Conservation (phyloP, 2,797 vertebrate species). For the Enteromius fasciolatus region DNA sequence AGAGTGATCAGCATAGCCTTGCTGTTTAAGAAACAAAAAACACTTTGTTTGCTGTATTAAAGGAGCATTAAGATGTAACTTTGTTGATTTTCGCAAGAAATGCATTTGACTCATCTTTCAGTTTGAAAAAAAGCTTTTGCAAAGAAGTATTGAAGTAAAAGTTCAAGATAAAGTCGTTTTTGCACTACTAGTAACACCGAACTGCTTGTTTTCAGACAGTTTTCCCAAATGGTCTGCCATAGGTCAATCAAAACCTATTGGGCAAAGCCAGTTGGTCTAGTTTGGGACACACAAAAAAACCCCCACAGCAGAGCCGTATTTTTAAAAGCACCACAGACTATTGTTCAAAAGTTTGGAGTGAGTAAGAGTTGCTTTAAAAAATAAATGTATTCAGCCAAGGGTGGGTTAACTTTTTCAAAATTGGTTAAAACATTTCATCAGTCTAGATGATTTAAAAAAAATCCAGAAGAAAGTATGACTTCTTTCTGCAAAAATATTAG, state of each 20-base stretch:
- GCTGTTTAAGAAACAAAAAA: slow-evolving; percentile 16
- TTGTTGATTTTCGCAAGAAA: neutral
- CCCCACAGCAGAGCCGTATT: neutral
- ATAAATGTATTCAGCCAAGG: neutral
- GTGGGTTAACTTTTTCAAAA: neutral
- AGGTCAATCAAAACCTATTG: neutral
- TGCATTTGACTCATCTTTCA: neutral
- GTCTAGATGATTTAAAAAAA: too few relatives aligned
- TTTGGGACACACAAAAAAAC: neutral
- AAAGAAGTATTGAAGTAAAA: neutral
- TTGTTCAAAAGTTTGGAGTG: neutral
- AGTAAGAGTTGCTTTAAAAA: neutral
- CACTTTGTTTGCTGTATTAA: slow-evolving; percentile 2
- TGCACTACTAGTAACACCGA: neutral
- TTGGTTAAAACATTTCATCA: too few relatives aligned
- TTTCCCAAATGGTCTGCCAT: neutral
- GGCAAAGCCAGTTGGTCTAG: neutral
- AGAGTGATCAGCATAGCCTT: neutral
- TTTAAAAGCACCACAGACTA: neutral
- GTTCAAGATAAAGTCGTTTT: neutral
- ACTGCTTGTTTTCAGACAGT: neutral
- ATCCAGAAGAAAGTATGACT: neutral
- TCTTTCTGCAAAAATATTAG: neutral
- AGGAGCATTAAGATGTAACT: neutral
- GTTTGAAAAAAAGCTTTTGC: neutral